Evolutionary conservation across 2,113 vertebrate species (phyloP).

Genomic region (Mirounga angustirostris): DNA sequence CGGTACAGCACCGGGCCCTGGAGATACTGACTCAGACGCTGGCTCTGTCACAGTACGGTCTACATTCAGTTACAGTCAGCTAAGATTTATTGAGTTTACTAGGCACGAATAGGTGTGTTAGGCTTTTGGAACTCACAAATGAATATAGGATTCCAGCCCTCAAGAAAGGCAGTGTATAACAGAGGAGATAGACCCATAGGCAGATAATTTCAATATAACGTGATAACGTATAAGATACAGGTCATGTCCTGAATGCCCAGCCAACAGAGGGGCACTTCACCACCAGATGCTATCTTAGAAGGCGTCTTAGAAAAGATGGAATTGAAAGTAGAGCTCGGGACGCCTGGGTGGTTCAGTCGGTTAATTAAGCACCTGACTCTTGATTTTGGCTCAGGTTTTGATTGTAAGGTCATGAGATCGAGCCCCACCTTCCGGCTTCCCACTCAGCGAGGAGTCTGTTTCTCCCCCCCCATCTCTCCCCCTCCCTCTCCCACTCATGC

Average conservation of each 20-base stretch:
- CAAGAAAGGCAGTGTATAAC: background rate
- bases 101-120: background rate
- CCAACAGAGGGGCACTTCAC: background rate
- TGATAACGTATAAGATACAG: background rate
- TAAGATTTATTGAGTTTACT: background rate
- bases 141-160: background rate
- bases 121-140: background rate
- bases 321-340: background rate
- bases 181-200: background rate
- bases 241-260: background rate
- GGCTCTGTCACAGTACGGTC: background rate
- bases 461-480: background rate
- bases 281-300: background rate
- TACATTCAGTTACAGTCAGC: background rate
- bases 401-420: background rate
- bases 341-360: background rate
- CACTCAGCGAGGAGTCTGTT: background rate
- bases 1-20: background rate
- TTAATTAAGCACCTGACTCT: background rate
- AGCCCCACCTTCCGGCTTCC: background rate
- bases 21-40: background rate
- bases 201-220: background rate
- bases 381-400: background rate
- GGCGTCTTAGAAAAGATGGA: background rate
- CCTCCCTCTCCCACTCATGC: background rate